Base-by-base conservation (phyloP, 2,113 vertebrate genomes). In the Callocephalon fimbriatum region DNA sequence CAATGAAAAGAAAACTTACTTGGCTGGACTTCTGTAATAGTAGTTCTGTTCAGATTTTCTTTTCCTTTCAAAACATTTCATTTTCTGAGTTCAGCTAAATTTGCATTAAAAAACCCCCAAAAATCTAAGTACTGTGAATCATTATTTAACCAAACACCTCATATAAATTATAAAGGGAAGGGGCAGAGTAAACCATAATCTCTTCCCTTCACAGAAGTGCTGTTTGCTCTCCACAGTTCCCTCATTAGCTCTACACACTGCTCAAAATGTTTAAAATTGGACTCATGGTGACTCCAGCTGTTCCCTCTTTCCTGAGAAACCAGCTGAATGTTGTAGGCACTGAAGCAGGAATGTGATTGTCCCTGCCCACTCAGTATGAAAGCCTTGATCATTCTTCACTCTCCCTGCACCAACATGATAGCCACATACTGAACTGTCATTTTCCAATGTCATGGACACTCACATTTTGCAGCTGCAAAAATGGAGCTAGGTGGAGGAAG, bases 351-450 rank as follows among this genome's bases (percentile, higher is more conserved):
- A 17, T 1, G 2, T 10, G 40, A n/a, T 7, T 77, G 42, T 53
- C 27, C 45, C 29, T n/a, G 6, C n/a, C 19, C 0, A 0, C 50
- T 84, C 13, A 3, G 6, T 44, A 32, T 16, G 23, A 76, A 86
- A 51, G 2, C 35, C 40, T 18, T 70, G 27, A 15, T 47, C 10
- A 5, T 51, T 53, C 50, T 38, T 58, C 1, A 1, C 10, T 48
- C 20, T 59, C 22, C 44, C 3, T 20, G 10, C 8, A 48, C 19
- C 29, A 71, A 4, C 12, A 5, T 27, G 10, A 8, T 31, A 80
- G 19, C 8, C 58, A 53, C 0, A 0, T 4, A 6, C 1, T 32
- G 12, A 62, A 20, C 14, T 37, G 0, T 4, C 37, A 17, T 23
- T 13, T 11, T 22, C 1, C 1, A n/a, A 7, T 19, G 20, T 42